Evolutionary conservation across 2,113 vertebrate species (phyloP), one percentile per base, ranked within the genome.

Genomic region (Oxyura jamaicensis): DNA sequence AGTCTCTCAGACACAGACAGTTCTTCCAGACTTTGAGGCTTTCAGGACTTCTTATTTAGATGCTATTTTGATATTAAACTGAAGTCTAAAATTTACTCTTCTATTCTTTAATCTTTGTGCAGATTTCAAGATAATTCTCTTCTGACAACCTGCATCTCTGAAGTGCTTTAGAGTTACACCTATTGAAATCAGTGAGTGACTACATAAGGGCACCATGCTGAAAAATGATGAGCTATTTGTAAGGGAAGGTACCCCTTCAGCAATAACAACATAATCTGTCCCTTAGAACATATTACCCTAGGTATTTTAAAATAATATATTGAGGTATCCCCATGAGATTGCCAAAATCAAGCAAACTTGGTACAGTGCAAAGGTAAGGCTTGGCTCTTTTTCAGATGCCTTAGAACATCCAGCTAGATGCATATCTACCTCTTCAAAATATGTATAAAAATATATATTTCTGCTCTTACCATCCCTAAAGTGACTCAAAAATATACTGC

Each of bases 381-480:
- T 67, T 59, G 7, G 12, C 11, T 77, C 56, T 20, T 84, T 83
- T 86, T 63, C 56, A 93, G 46, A 75, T 42, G 28, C 67, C 88
- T 66, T 39, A 73, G 35, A 80, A 90, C 88, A 80, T 48, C 44
- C 72, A 95, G 33, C 58, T 91, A 53, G 11, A 53, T 76, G 12
- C 16, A 67, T 86, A 87, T 29, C 84, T 87, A 76, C 56, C 33
- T 84, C 67, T 90, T 87, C 53, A 67, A 90, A 95, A 87, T 48
- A 48, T 48, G 46, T 48, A 48, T 48, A 48, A 20, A 83, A 71
- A 85, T 79, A 63, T 50, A 95, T 35, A 79, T 89, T 35, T 62
- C 48, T 67, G n/a, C 29, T 83, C 73, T 68, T 78, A 81, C 68
- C 29, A 71, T 11, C 41, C 41, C 65, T 59, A 82, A 95, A 79